These are phyloP conservation scores for Vesta saturnalis DNA, from an alignment of 2,888 invertebrate genomes.

Conservation along the genomic window DNA sequence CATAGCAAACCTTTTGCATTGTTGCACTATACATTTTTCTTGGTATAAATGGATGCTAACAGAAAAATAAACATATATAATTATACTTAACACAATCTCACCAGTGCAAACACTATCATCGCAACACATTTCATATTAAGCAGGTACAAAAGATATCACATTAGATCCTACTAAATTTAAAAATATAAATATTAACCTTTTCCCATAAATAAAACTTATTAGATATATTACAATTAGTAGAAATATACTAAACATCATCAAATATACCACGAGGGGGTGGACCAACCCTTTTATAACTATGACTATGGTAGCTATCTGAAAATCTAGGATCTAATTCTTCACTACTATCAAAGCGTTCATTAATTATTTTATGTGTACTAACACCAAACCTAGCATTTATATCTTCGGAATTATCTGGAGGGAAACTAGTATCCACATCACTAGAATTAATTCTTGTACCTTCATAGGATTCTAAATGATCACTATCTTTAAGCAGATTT, in stretches of 20 bases:
- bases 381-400: constrained; percentile 74
- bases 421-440: constrained; percentile 59
- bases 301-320: constrained; percentile 59
- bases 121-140: background rate
- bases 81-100: too few relatives aligned
- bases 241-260: constrained; percentile 76
- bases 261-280: constrained; percentile 82
- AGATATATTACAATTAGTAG: background rate
- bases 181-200: background rate
- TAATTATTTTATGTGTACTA: constrained; percentile 67
- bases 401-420: constrained; percentile 56
- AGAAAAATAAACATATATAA: too few relatives aligned
- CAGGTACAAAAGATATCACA: constrained; percentile 11
- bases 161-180: background rate
- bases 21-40: too few relatives aligned
- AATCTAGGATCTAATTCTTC: constrained; percentile 58
- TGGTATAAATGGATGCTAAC: too few relatives aligned
- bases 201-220: background rate
- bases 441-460: constrained; percentile 58
- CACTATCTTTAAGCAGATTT: constrained; percentile 81
- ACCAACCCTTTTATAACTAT: constrained; percentile 65
- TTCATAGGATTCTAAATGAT: constrained; percentile 75
- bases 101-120: too few relatives aligned
- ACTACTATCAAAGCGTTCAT: constrained; percentile 52
- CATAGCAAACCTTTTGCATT: too few relatives aligned